Percentiles rank a stretch among this genome's conserved stretches.
These are phyloP conservation scores for Gavialis gangeticus DNA, from an alignment of 2,113 vertebrate genomes.

Conservation along the genomic window DNA sequence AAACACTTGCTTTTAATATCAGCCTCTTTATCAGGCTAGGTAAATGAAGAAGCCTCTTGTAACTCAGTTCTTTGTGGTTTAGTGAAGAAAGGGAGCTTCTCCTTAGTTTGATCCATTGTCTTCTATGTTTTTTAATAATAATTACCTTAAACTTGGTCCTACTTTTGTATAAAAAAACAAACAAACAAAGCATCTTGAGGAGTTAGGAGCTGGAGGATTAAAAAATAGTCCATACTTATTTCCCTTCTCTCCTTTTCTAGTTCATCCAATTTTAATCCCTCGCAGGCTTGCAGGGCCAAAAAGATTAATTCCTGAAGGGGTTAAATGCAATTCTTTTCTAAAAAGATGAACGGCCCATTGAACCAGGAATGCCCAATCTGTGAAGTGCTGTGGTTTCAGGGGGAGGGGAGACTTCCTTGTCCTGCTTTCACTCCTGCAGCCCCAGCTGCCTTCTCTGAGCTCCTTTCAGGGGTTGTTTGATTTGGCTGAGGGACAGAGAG, in stretches of 20 bases:
- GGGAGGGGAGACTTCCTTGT: conserved; percentile 50
- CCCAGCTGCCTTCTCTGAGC: conserved; percentile 68
- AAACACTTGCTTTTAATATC: background rate
- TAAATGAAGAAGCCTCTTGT: background rate
- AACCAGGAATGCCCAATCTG: conserved; percentile 76
- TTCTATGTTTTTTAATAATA: accelerated
- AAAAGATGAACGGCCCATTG: conserved; percentile 66
- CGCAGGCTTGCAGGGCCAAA: background rate
- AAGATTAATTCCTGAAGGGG: conserved; percentile 38
- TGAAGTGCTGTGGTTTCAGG: conserved; percentile 57
- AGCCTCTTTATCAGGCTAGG: accelerated
- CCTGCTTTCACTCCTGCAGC: conserved; percentile 43
- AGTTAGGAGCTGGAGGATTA: background rate
- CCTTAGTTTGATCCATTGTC: too few species aligned
- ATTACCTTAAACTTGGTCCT: accelerated
- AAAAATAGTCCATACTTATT: background rate
- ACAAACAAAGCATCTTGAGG: background rate
- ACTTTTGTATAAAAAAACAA: accelerated
- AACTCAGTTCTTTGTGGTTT: too few species aligned
- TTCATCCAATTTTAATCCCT: background rate
- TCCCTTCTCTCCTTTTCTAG: background rate
- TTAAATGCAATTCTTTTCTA: conserved; percentile 73
- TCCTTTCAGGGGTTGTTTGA: conserved; percentile 72
- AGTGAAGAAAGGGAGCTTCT: accelerated
- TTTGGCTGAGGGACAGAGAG: conserved; percentile 68